Conservation (phyloP, 2,888 invertebrate species). For the Ernsta delagoae region DNA sequence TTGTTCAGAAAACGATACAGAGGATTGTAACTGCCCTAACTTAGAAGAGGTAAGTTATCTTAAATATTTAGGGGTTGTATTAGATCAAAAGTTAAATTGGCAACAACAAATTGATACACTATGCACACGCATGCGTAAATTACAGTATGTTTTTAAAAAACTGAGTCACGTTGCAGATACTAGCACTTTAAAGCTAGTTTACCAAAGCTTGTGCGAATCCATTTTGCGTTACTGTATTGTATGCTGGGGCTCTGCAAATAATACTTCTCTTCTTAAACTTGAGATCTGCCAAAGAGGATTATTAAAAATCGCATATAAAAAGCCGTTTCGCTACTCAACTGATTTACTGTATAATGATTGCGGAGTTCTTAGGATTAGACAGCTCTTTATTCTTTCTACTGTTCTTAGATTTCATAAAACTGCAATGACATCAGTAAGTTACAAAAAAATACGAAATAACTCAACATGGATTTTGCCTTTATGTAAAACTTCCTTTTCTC, state of each 20-base stretch:
- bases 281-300: neutral
- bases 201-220: neutral
- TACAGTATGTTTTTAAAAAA: neutral
- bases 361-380: neutral
- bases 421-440: too few species aligned
- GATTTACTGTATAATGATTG: neutral
- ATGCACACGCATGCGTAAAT: neutral
- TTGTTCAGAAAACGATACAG: neutral
- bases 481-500: neutral
- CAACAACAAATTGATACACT: neutral
- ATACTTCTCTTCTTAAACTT: neutral
- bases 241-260: neutral
- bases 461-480: neutral
- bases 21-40: neutral
- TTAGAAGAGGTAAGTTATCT: neutral
- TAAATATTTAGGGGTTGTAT: neutral
- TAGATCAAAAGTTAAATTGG: neutral
- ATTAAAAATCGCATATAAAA: neutral
- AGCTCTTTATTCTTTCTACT: neutral
- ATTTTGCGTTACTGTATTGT: neutral
- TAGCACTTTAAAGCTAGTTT: neutral
- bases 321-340: neutral
- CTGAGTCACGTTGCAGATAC: neutral
- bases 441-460: too few species aligned
- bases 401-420: neutral